Percentiles rank a stretch among this genome's conserved stretches.
Conservation (phyloP, 2,113 vertebrate species). For the Thinocorus orbignyianus region DNA sequence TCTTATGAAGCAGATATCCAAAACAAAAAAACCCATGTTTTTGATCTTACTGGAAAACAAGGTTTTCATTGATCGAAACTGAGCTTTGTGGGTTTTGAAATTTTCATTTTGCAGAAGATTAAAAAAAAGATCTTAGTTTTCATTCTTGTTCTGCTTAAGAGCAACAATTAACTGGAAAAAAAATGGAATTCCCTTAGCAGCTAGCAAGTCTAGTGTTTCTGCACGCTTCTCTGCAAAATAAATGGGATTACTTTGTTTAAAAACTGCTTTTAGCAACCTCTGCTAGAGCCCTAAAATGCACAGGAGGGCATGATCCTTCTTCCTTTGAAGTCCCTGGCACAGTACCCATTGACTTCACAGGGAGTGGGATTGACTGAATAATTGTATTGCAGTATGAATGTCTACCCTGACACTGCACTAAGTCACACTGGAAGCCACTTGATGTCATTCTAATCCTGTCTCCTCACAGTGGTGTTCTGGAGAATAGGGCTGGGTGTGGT, state of each 20-base stretch:
- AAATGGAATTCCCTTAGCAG: conserved; percentile 26
- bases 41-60: conserved; percentile 17
- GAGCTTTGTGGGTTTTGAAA: neutral
- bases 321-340: conserved; percentile 62
- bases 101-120: conserved; percentile 15
- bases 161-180: conserved; percentile 1
- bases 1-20: conserved; percentile 6
- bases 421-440: conserved; percentile 41
- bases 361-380: conserved; percentile 49
- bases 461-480: neutral
- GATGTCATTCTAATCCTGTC: conserved; percentile 42
- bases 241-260: conserved; percentile 64
- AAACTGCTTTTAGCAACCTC: conserved; percentile 58
- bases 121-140: neutral
- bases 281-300: conserved; percentile 43
- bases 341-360: conserved; percentile 53
- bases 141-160: neutral
- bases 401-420: conserved; percentile 46
- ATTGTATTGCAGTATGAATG: conserved; percentile 37
- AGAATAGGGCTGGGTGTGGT: neutral
- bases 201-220: conserved; percentile 33
- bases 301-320: conserved; percentile 58
- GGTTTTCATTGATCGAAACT: conserved; percentile 8
- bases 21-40: neutral
- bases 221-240: conserved; percentile 31